A percentile compares a stretch with the other conserved stretches of the same genome.
These are phyloP conservation scores for Amiota minor DNA, from an alignment of 2,888 invertebrate genomes.

Conservation along the genomic window DNA sequence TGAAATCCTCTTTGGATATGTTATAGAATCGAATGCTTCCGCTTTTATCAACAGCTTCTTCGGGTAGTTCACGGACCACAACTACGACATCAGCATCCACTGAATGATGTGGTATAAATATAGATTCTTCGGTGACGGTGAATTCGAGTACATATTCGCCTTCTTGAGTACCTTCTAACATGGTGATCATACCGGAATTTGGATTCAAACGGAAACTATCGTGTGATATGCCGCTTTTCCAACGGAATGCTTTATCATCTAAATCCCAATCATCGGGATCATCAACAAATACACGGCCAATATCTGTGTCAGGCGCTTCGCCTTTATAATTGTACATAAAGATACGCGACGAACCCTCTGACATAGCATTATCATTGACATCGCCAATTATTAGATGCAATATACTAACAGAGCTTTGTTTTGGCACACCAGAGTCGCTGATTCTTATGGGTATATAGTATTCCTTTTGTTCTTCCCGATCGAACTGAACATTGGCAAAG, in stretches of 20 bases:
- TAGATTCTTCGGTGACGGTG: conserved; percentile 80
- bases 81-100: conserved; percentile 91
- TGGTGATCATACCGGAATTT: conserved; percentile 89
- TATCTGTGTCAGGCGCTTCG: conserved; percentile 84
- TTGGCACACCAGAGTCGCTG: conserved; percentile 86
- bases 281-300: conserved; percentile 90
- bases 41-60: conserved; percentile 92
- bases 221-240: conserved; percentile 75
- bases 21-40: conserved; percentile 91
- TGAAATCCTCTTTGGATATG: conserved; percentile 89
- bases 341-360: conserved; percentile 89
- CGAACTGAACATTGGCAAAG: conserved; percentile 83
- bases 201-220: conserved; percentile 83
- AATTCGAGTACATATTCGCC: conserved; percentile 86
- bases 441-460: conserved; percentile 92
- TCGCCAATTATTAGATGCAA: conserved; percentile 94
- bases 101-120: conserved; percentile 77
- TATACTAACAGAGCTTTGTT: conserved; percentile 85
- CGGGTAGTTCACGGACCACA: conserved; percentile 88
- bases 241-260: conserved; percentile 89
- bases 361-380: conserved; percentile 93
- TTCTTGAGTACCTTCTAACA: conserved; percentile 83
- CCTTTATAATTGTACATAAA: conserved; percentile 97
- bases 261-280: conserved; percentile 98
- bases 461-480: conserved; percentile 89